These are phyloP conservation scores for Dufourea novaeangliae DNA, from an alignment of 1,140 invertebrate species.

Conservation along the genomic window DNA sequence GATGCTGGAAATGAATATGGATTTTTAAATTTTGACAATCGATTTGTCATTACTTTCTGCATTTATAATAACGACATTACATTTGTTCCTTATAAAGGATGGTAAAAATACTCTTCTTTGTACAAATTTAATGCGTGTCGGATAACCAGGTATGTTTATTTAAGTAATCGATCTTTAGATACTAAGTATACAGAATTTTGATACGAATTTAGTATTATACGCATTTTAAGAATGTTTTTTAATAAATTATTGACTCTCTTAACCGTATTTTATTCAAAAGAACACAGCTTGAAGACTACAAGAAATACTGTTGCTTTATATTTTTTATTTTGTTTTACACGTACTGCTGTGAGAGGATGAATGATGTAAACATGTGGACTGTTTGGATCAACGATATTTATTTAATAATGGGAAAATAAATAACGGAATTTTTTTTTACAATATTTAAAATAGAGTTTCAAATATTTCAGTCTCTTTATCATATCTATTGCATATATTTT, in stretches of 20 bases:
- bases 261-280: slow-evolving; percentile 3
- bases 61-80: background rate
- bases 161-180: slow-evolving; percentile 9
- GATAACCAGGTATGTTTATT: slow-evolving; percentile 20
- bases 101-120: background rate
- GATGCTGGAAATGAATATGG: background rate
- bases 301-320: background rate
- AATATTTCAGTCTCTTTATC: slow-evolving; percentile 10
- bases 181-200: background rate
- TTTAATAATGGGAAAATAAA: slow-evolving; percentile 6
- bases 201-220: slow-evolving; percentile 2
- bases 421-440: background rate
- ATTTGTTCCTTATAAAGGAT: slow-evolving; percentile 33
- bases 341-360: background rate
- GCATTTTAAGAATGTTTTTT: slow-evolving; percentile 1
- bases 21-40: background rate
- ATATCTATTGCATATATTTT: background rate
- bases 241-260: slow-evolving; percentile 30
- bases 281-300: background rate
- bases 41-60: background rate
- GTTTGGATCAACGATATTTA: slow-evolving; percentile 22
- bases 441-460: background rate
- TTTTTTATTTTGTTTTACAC: background rate
- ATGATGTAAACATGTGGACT: background rate
- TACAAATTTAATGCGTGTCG: slow-evolving; percentile 23